A percentile compares a stretch with the other conserved stretches of the same genome.
Conservation (phyloP, 2,888 invertebrate species). For the Keiferia lycopersicella region DNA sequence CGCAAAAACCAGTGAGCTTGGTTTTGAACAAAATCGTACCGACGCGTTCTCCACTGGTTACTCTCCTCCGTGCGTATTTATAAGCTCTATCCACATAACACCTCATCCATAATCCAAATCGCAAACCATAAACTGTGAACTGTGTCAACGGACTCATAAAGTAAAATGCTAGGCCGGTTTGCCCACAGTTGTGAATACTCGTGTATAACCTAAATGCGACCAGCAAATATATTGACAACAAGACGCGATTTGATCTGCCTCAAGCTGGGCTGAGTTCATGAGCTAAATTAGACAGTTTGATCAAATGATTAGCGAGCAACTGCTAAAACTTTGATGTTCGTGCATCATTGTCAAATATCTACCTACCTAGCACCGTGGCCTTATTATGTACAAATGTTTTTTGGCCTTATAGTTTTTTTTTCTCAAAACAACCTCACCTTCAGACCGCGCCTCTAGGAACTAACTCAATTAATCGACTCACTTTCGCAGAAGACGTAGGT, state of each 20-base stretch:
- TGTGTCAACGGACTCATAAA: conserved; percentile 17
- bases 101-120: neutral
- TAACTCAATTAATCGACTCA: neutral
- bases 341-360: neutral
- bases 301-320: conserved; percentile 36
- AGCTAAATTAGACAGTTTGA: conserved; percentile 29
- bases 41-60: no score
- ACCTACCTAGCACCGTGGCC: neutral
- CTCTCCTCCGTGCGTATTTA: no score
- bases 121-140: neutral
- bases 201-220: conserved; percentile 6
- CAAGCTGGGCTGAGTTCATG: conserved; percentile 31
- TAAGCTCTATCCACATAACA: no score
- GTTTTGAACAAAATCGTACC: no score
- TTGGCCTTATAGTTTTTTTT: neutral
- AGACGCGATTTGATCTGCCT: conserved; percentile 34
- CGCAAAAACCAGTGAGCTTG: no score
- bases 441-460: conserved; percentile 17
- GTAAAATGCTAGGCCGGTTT: neutral
- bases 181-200: neutral
- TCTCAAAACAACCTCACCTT: neutral
- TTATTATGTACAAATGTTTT: neutral
- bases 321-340: conserved; percentile 33
- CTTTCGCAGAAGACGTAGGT: conserved; percentile 32
- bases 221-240: conserved; percentile 23